Conservation (phyloP, 2,113 vertebrate species). For the Ariopsis seemanni region DNA sequence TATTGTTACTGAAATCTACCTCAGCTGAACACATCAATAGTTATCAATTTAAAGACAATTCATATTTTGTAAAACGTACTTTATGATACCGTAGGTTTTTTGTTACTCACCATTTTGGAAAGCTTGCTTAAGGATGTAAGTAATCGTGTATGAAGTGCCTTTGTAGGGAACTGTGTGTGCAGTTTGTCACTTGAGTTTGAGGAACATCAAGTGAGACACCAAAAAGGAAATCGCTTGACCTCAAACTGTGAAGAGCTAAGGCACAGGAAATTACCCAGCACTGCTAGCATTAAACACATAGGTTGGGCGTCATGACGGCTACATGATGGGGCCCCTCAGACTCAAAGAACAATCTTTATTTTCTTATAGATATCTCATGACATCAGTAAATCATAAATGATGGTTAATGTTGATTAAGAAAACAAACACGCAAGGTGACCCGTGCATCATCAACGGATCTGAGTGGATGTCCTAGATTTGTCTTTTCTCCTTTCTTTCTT, state of each 20-base stretch:
- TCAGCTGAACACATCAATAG: background rate
- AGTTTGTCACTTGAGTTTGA: conserved; percentile 55
- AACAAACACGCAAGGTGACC: background rate
- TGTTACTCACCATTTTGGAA: conserved; percentile 50
- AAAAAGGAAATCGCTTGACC: conserved; percentile 62
- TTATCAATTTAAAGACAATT: background rate
- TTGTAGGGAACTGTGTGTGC: conserved; percentile 46
- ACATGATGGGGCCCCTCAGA: background rate
- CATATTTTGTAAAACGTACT: background rate
- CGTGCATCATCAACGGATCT: background rate
- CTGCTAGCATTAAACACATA: conserved; percentile 41
- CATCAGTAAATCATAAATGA: background rate
- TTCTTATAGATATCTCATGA: background rate
- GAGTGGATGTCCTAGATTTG: background rate
- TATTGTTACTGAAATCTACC: background rate
- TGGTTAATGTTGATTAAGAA: background rate
- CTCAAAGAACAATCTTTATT: background rate
- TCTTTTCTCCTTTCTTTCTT: background rate
- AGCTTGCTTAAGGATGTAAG: conserved; percentile 7
- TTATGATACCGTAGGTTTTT: background rate
- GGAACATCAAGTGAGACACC: conserved; percentile 52
- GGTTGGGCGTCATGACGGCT: background rate
- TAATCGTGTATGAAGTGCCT: background rate
- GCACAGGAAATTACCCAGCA: conserved; percentile 57
- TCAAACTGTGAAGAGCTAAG: conserved; percentile 54